Evolutionary conservation across 1,140 invertebrate species (phyloP).

Genomic region (Radopholus similis): DNA sequence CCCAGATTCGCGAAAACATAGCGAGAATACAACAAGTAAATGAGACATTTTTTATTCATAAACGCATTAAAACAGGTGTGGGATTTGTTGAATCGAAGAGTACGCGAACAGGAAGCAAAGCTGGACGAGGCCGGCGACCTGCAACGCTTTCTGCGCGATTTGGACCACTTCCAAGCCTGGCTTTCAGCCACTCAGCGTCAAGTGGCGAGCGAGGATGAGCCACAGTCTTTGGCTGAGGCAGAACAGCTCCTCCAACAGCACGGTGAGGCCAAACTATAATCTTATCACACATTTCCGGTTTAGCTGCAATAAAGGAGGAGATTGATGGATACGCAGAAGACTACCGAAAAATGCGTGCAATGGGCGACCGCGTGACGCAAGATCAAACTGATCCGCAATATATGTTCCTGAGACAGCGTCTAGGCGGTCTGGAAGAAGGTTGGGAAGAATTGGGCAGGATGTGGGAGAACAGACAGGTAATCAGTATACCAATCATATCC

Average conservation of each 20-base stretch:
- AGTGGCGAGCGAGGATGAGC: conserved; percentile 94
- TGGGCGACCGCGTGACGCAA: conserved; percentile 86
- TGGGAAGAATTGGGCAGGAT: conserved; percentile 98
- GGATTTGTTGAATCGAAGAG: conserved; percentile 92
- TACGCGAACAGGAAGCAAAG: conserved; percentile 86
- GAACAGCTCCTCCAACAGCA: conserved; percentile 91
- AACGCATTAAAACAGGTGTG: too few species aligned
- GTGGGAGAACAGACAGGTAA: conserved; percentile 95
- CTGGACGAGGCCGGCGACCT: conserved; percentile 96
- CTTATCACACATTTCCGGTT: neutral
- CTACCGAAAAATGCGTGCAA: conserved; percentile 91
- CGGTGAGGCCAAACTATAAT: conserved; percentile 58
- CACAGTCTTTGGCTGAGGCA: conserved; percentile 88
- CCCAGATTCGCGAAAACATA: conserved; percentile 82
- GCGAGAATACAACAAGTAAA: conserved; percentile 72
- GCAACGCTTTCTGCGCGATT: conserved; percentile 92
- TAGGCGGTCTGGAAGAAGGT: conserved; percentile 93
- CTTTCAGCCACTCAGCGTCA: conserved; percentile 83
- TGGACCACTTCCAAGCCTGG: conserved; percentile 99
- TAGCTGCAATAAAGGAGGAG: conserved; percentile 65
- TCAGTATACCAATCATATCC: neutral
- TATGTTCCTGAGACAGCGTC: conserved; percentile 65
- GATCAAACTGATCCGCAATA: conserved; percentile 69
- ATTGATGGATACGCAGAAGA: conserved; percentile 92
- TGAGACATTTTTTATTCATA: neutral